These are phyloP conservation scores for Hemithea aestivaria DNA, from an alignment of 2,888 invertebrate genomes.

Conservation along the genomic window DNA sequence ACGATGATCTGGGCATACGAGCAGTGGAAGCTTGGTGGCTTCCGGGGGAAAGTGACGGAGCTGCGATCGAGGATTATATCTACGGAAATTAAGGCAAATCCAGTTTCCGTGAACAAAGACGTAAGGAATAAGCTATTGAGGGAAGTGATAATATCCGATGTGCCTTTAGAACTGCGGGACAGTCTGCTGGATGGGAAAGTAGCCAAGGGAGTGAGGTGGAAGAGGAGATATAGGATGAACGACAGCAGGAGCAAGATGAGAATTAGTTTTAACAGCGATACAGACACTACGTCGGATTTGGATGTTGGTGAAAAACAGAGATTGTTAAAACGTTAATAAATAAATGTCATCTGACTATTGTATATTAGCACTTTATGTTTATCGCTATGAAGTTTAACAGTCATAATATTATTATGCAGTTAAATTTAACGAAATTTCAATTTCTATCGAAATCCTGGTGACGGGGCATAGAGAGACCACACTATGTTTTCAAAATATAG, in stretches of 20 bases:
- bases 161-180: slow-evolving; percentile 52
- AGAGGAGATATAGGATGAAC: slow-evolving; percentile 43
- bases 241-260: slow-evolving; percentile 24
- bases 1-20: slow-evolving; percentile 30
- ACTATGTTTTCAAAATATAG: too few species aligned
- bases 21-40: slow-evolving; percentile 33
- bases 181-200: slow-evolving; percentile 49
- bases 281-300: slow-evolving; percentile 20
- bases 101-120: slow-evolving; percentile 31
- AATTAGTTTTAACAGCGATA: slow-evolving; percentile 4
- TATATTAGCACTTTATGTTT: too few species aligned
- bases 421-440: too few species aligned
- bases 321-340: slow-evolving; percentile 10
- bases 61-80: slow-evolving; percentile 25
- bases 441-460: too few species aligned
- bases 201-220: slow-evolving; percentile 39
- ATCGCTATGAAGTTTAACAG: too few species aligned
- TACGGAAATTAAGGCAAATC: slow-evolving; percentile 7
- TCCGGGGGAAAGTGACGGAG: slow-evolving; percentile 22
- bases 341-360: neutral
- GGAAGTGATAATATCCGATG: slow-evolving; percentile 51
- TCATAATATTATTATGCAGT: too few species aligned
- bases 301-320: slow-evolving; percentile 12
- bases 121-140: slow-evolving; percentile 47
- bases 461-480: too few species aligned